Conservation (phyloP, 2,113 vertebrate genomes). For the Larimichthys polyactis region DNA sequence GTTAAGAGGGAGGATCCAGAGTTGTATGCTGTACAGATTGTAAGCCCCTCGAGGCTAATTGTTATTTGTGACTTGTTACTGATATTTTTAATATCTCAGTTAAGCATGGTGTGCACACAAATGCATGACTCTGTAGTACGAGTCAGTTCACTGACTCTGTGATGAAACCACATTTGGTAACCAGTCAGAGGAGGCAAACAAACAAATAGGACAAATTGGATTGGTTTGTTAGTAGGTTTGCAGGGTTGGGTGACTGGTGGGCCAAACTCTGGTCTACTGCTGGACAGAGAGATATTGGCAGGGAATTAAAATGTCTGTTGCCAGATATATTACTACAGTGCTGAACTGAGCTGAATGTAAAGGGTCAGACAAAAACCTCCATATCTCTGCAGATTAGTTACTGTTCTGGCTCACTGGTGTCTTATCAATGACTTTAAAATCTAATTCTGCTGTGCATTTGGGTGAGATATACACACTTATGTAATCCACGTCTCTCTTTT, state of each 20-base stretch:
- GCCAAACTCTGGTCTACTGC: background rate
- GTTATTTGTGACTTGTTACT: background rate
- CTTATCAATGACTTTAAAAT: background rate
- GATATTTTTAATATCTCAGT: background rate
- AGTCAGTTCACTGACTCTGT: too few relatives aligned
- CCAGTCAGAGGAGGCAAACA: too few relatives aligned
- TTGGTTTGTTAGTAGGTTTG: background rate
- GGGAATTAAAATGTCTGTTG: background rate
- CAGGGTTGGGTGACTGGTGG: background rate
- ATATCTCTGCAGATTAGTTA: background rate
- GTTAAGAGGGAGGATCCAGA: background rate
- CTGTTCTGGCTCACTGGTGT: background rate
- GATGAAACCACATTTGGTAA: too few relatives aligned
- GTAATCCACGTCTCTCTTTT: slow-evolving; percentile 7
- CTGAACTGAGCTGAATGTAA: background rate
- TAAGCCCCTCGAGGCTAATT: too few relatives aligned
- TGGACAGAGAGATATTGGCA: background rate
- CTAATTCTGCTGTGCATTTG: background rate
- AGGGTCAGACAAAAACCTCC: background rate
- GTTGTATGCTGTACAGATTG: background rate
- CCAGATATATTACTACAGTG: background rate
- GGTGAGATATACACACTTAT: background rate
- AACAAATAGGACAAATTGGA: too few relatives aligned
- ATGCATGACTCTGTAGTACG: background rate
- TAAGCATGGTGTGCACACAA: background rate